A percentile compares a stretch with the other conserved stretches of the same genome.
Evolutionary conservation across 1,140 invertebrate species (phyloP).

Genomic region (Eupristina koningsbergeri): DNA sequence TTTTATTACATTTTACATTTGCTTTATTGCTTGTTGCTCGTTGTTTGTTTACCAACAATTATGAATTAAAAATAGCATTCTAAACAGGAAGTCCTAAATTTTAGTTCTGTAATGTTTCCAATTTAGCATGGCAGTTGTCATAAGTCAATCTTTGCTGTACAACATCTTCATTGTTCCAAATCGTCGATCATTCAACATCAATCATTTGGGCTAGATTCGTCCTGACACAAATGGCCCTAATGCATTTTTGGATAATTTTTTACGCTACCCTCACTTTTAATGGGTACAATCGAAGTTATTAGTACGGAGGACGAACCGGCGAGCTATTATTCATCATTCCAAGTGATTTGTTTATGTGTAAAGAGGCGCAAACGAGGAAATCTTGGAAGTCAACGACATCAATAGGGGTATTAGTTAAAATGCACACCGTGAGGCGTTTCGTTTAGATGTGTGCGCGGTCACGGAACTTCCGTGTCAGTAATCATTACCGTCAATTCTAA

Average conservation of each 20-base stretch:
- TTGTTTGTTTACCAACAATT: background rate
- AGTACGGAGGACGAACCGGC: background rate
- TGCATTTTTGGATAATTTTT: background rate
- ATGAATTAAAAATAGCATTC: background rate
- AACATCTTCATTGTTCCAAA: background rate
- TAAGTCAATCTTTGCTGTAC: background rate
- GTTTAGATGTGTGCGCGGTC: conserved; percentile 27
- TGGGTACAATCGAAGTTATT: background rate
- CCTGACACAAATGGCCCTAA: background rate
- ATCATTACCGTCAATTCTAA: conserved; percentile 38
- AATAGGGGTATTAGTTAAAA: conserved; percentile 22
- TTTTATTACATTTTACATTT: background rate
- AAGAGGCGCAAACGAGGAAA: background rate
- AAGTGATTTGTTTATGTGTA: conserved; percentile 7
- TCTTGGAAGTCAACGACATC: background rate
- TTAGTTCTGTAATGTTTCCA: background rate
- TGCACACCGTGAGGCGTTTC: conserved; percentile 10
- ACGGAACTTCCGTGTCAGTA: conserved; percentile 22
- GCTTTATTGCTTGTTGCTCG: background rate
- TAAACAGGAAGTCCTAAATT: background rate
- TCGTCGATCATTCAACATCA: background rate
- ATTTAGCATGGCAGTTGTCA: background rate
- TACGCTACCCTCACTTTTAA: conserved; percentile 23
- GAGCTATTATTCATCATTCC: background rate
- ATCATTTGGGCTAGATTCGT: background rate